Evolutionary conservation across 2,113 vertebrate species (phyloP).

Genomic region (Crotalus horridus): DNA sequence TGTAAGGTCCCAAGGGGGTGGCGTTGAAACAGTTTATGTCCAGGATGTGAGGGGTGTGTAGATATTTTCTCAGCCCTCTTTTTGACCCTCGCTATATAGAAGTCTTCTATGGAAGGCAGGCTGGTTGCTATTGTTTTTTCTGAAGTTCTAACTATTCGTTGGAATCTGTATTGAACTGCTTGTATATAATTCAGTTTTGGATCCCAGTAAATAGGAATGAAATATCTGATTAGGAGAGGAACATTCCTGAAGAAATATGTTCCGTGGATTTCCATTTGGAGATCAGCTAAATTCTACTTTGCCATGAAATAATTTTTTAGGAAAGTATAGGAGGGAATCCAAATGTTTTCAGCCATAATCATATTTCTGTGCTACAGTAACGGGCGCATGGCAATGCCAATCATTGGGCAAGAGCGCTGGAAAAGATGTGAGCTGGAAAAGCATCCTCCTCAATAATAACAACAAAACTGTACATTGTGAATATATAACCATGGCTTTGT

Average conservation of each 20-base stretch:
- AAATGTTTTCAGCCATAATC: slow-evolving; percentile 57
- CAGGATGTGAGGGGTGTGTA: not conserved
- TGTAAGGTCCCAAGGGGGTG: not conserved
- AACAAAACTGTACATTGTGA: slow-evolving; percentile 61
- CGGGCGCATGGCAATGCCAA: slow-evolving; percentile 46
- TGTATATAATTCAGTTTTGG: slow-evolving; percentile 40
- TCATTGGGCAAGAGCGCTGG: slow-evolving; percentile 43
- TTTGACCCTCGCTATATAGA: not conserved
- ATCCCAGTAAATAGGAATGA: slow-evolving; percentile 49
- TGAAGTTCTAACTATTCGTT: not conserved
- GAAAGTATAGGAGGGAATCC: slow-evolving; percentile 52
- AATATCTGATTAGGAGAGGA: slow-evolving; percentile 43
- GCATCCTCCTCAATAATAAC: not conserved
- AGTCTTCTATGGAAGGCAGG: not conserved
- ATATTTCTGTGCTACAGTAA: slow-evolving; percentile 55
- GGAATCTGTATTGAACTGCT: not conserved
- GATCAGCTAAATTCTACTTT: slow-evolving; percentile 41
- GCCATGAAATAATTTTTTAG: slow-evolving; percentile 57
- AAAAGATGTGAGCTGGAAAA: slow-evolving; percentile 54
- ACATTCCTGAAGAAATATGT: slow-evolving; percentile 53
- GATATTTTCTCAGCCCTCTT: not conserved
- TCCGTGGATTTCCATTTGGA: slow-evolving; percentile 53
- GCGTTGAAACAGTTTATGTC: not conserved
- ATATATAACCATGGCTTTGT: slow-evolving; percentile 59
- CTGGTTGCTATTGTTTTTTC: not conserved